Percentiles rank a stretch among this genome's conserved stretches.
phyloP scores from a whole-genome alignment of 1,140 invertebrate genomes.

The Drosophila elegans region DNA sequence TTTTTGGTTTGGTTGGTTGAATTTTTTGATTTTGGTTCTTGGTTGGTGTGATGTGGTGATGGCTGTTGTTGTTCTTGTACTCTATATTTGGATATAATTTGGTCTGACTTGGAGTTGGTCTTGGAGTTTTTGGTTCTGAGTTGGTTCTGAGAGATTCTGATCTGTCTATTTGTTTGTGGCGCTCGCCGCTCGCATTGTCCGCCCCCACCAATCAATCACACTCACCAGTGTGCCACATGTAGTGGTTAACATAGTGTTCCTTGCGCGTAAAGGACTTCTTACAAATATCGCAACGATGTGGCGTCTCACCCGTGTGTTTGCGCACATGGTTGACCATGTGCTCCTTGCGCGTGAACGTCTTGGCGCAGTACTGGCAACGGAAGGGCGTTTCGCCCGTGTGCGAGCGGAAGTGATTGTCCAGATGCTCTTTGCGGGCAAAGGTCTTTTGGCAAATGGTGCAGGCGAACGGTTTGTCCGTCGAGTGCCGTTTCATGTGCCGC shows the following conservation, averaged over 20 bases:
- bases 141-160: slow-evolving; percentile 42
- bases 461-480: slow-evolving; percentile 92
- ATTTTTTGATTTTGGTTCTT: slow-evolving; percentile 52
- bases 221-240: slow-evolving; percentile 90
- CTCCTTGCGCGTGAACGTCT: slow-evolving; percentile 94
- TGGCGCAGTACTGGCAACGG: slow-evolving; percentile 91
- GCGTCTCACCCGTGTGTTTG: slow-evolving; percentile 94
- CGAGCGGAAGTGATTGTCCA: slow-evolving; percentile 92
- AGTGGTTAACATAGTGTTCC: slow-evolving; percentile 93
- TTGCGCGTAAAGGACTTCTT: slow-evolving; percentile 94
- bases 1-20: slow-evolving; percentile 45
- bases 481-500: slow-evolving; percentile 91
- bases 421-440: slow-evolving; percentile 94
- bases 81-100: slow-evolving; percentile 34
- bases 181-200: slow-evolving; percentile 85
- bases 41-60: slow-evolving; percentile 77
- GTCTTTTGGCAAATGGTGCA: slow-evolving; percentile 94
- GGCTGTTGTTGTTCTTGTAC: slow-evolving; percentile 68
- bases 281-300: slow-evolving; percentile 93
- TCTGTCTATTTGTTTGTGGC: slow-evolving; percentile 57
- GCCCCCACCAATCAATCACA: slow-evolving; percentile 86
- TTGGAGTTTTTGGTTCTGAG: slow-evolving; percentile 19
- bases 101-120: slow-evolving; percentile 47
- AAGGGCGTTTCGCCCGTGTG: slow-evolving; percentile 94
- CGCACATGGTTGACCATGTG: slow-evolving; percentile 94